Base-by-base conservation (phyloP, 1,140 invertebrate species). In the Rhyzopertha dominica region DNA sequence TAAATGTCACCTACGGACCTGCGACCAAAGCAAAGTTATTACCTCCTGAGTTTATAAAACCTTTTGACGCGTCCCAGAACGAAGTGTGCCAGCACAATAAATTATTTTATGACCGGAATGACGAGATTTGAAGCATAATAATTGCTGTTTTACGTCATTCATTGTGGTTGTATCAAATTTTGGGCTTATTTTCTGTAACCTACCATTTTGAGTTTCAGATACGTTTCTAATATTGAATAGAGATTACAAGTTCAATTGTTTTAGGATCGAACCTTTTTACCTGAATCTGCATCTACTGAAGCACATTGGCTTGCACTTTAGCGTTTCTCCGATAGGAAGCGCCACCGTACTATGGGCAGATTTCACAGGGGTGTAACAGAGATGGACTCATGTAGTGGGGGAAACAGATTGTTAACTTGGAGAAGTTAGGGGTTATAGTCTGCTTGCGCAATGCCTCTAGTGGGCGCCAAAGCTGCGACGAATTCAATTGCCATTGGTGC, bases 401-500 rank as follows among this genome's bases (percentile, higher is more conserved):
- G 38, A 43, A 43, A 49, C 24, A 30, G 37, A 18, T 53, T 39
- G 30, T 50, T 41, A 43, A 38, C 31, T 44, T 39, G 19, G 35
- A 36, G 43, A 26, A 31, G 47, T 55, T 53, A 49, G 51, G 54
- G 61, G 55, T 50, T 44, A 58, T 38, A 45, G 36, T 54, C 52
- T 56, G 38, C 56, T 58, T 63, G 59, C 62, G 63, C 61, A 65
- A 56, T 55, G 43, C 45, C 56, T 49, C 45, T 39, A 54, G 59
- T 59, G 56, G 64, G 58, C 62, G 61, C 56, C 54, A 40, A 39
- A 44, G 49, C 56, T 51, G 58, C 61, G 58, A 66, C 62, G 59
- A 61, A 65, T 63, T 54, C 51, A 42, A 54, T 57, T 57, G 58
- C 61, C 44, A 63, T 63, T 65, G 62, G 63, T 56, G 51, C 61